Evolutionary conservation across 2,113 vertebrate genomes (phyloP).

Genomic region (Falcunculus frontatus): DNA sequence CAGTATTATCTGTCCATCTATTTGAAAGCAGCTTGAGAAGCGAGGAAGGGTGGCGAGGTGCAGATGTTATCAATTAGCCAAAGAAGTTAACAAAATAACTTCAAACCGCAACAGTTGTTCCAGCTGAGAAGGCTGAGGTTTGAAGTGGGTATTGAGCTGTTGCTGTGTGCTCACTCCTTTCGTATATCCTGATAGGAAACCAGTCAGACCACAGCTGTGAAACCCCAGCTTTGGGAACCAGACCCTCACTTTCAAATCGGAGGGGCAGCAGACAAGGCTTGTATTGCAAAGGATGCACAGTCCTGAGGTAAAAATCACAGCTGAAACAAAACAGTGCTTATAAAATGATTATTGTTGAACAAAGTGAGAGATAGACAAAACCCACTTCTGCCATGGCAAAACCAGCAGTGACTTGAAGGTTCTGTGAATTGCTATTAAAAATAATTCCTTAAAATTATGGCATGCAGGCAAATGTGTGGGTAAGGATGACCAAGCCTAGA

Average conservation of each 20-base stretch:
- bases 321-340: background rate
- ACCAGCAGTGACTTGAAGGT: background rate
- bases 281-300: background rate
- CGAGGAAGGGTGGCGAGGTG: background rate
- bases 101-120: constrained; percentile 35
- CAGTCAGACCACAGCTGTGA: constrained; percentile 22
- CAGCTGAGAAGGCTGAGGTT: background rate
- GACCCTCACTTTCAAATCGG: background rate
- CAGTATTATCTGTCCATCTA: background rate
- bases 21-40: background rate
- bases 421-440: background rate
- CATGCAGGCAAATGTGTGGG: background rate
- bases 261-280: background rate
- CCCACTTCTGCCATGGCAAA: background rate
- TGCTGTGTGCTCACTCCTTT: background rate
- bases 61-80: constrained; percentile 57
- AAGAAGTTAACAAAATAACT: constrained; percentile 47
- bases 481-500: background rate
- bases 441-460: background rate
- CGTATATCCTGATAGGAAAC: background rate
- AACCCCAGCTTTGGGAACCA: constrained; percentile 14
- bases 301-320: background rate
- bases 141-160: background rate
- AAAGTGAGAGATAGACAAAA: background rate
- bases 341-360: background rate